A percentile compares a stretch with the other conserved stretches of the same genome.
Evolutionary conservation across 1,140 invertebrate species (phyloP).

Genomic region (Dryas iulia): DNA sequence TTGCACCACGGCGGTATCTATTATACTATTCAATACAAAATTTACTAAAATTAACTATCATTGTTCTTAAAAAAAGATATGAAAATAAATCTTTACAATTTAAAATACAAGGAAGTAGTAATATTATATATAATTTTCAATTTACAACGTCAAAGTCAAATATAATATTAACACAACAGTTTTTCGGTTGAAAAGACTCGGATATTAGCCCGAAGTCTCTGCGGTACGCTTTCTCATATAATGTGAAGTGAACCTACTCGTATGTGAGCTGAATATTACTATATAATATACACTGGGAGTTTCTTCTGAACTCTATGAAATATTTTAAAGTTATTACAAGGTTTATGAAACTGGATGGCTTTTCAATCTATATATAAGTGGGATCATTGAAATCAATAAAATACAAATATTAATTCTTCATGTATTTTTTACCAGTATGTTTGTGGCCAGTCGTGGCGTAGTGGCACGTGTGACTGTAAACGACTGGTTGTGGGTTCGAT

Average conservation of each 20-base stretch:
- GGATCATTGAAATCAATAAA: too few relatives aligned
- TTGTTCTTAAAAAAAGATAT: not conserved
- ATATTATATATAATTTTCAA: not conserved
- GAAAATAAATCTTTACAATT: not conserved
- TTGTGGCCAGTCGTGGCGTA: too few relatives aligned
- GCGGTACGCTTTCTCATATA: not conserved
- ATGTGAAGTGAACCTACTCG: constrained; percentile 2
- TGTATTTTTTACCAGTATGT: too few relatives aligned
- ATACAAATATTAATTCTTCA: too few relatives aligned
- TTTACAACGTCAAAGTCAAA: not conserved
- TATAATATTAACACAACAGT: constrained; percentile 5
- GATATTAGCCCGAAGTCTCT: not conserved
- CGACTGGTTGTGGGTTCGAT: too few relatives aligned
- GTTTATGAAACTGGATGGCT: not conserved
- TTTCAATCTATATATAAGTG: too few relatives aligned
- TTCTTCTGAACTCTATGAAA: not conserved
- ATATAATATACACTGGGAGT: not conserved
- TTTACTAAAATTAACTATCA: too few relatives aligned
- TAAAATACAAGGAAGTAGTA: not conserved
- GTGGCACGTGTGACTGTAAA: too few relatives aligned
- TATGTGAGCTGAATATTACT: constrained; percentile 2
- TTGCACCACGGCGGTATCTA: too few relatives aligned
- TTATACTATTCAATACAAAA: too few relatives aligned
- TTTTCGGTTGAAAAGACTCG: constrained; percentile 3
- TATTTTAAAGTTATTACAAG: constrained; percentile 3